Evolutionary conservation across 2,113 vertebrate genomes (phyloP).

Genomic region (Microcebus murinus): DNA sequence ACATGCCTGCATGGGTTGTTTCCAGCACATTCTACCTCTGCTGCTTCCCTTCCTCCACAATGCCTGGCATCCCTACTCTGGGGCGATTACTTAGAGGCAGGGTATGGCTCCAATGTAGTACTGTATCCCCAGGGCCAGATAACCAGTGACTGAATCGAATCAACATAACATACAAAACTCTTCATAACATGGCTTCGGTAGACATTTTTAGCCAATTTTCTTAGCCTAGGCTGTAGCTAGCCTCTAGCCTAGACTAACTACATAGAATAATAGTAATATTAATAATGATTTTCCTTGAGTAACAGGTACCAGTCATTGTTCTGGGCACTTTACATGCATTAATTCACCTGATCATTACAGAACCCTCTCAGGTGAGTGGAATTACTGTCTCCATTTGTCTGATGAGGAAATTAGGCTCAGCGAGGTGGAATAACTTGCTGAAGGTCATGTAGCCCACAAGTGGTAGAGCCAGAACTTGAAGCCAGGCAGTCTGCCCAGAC

Average conservation of each 20-base stretch:
- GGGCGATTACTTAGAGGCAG: not conserved
- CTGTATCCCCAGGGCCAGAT: not conserved
- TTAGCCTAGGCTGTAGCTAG: not conserved
- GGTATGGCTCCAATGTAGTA: not conserved
- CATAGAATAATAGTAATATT: not conserved
- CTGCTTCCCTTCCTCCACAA: not conserved
- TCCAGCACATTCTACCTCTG: not conserved
- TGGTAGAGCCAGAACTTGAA: not conserved
- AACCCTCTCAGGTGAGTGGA: not conserved
- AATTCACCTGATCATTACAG: not conserved
- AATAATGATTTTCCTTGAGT: not conserved
- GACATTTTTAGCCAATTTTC: not conserved
- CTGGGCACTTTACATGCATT: not conserved
- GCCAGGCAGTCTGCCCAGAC: not conserved
- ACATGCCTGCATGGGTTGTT: not conserved
- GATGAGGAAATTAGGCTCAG: constrained; percentile 6
- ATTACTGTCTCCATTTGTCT: not conserved
- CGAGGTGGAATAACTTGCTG: not conserved
- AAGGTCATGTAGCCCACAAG: not conserved
- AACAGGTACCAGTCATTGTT: not conserved
- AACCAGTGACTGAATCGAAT: not conserved
- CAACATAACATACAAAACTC: not conserved
- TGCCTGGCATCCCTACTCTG: not conserved
- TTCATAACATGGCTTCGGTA: not conserved
- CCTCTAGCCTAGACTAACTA: not conserved